These are phyloP conservation scores for Hypotaenidia okinawae DNA, from an alignment of 2,797 vertebrate genomes.

Conservation along the genomic window DNA sequence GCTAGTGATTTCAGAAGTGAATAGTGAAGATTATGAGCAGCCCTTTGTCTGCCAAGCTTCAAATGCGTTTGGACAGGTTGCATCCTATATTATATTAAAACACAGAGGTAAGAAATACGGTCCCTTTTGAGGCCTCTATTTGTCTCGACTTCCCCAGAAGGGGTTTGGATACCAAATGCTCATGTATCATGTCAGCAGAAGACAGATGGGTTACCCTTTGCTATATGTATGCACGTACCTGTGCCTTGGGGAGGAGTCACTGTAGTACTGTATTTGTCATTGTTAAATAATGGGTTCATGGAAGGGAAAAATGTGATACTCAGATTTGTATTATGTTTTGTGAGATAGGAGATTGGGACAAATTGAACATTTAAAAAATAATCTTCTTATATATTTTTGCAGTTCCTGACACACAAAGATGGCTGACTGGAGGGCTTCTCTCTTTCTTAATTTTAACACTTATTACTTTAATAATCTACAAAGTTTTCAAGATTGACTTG, in stretches of 20 bases:
- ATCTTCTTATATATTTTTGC: not conserved
- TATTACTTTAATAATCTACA: constrained; percentile 74
- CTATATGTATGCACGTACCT: no score
- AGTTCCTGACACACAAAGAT: constrained; percentile 78
- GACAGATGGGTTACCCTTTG: not conserved
- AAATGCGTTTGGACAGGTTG: constrained; percentile 53
- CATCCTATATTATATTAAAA: constrained; percentile 71
- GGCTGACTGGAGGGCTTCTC: constrained; percentile 72
- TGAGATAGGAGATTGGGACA: not conserved
- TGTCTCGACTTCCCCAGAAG: not conserved
- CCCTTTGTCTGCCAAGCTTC: constrained; percentile 72
- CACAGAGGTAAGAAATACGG: constrained; percentile 57
- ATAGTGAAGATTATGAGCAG: constrained; percentile 73
- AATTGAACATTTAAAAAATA: not conserved
- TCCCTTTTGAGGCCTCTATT: not conserved
- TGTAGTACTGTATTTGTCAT: not conserved
- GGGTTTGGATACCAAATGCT: not conserved
- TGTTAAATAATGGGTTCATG: not conserved
- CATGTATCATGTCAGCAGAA: accelerated
- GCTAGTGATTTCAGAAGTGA: constrained; percentile 76
- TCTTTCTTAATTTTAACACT: constrained; percentile 71
- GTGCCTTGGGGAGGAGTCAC: not conserved
- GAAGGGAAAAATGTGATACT: not conserved
- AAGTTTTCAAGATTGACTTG: constrained; percentile 88
- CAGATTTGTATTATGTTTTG: not conserved